A percentile compares a stretch with the other conserved stretches of the same genome.
Evolutionary conservation across 2,888 invertebrate species (phyloP).

Genomic region (Lomographa bimaculata): DNA sequence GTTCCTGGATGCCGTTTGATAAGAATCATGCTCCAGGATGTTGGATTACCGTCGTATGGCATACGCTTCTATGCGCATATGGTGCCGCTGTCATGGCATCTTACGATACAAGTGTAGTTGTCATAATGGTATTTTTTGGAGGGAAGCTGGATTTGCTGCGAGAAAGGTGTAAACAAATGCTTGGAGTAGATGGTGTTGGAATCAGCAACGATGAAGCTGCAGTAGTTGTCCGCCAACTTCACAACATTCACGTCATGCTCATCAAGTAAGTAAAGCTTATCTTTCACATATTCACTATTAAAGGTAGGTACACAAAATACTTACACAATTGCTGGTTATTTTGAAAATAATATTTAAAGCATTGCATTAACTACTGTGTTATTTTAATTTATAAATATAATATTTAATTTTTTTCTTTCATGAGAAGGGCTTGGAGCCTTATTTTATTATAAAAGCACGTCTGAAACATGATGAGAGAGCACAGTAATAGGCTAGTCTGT

Average conservation of each 20-base stretch:
- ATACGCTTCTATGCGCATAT: slow-evolving; percentile 49
- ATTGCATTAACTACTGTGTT: too few relatives aligned
- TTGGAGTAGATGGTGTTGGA: slow-evolving; percentile 35
- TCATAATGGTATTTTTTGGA: slow-evolving; percentile 66
- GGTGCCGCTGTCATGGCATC: slow-evolving; percentile 59
- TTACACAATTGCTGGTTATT: too few relatives aligned
- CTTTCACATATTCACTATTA: too few relatives aligned
- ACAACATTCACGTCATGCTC: slow-evolving; percentile 51
- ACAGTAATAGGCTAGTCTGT: too few relatives aligned
- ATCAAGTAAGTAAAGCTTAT: slow-evolving; percentile 65
- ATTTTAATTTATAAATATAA: too few relatives aligned
- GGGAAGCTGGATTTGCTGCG: slow-evolving; percentile 64
- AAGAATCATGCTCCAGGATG: slow-evolving; percentile 60
- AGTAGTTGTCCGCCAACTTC: slow-evolving; percentile 48
- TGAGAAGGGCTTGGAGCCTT: too few relatives aligned
- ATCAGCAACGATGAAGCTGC: slow-evolving; percentile 41
- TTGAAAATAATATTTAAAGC: too few relatives aligned
- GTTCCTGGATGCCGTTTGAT: slow-evolving; percentile 70
- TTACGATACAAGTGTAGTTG: slow-evolving; percentile 59
- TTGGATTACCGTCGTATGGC: slow-evolving; percentile 63
- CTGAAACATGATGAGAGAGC: too few relatives aligned
- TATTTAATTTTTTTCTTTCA: too few relatives aligned
- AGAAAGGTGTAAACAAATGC: slow-evolving; percentile 59
- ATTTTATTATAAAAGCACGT: too few relatives aligned
- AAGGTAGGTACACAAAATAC: too few relatives aligned